Conservation (phyloP, 2,888 invertebrate genomes). For the Andricus curvator region DNA sequence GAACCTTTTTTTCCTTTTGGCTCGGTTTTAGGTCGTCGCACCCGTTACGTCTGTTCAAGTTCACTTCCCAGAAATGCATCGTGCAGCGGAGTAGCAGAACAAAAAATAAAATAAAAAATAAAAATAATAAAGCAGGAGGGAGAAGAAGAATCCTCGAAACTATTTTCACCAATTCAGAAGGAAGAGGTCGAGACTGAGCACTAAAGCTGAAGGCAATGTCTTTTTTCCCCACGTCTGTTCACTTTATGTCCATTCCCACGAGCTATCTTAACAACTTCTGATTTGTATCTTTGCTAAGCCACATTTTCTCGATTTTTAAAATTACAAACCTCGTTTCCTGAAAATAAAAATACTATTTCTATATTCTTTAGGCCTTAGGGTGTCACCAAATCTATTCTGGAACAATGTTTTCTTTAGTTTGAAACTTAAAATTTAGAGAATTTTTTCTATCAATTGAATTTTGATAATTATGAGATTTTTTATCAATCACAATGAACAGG, state of each 20-base stretch:
- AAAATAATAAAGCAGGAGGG: constrained; percentile 19
- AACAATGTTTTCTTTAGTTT: too few species aligned
- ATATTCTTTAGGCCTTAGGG: too few species aligned
- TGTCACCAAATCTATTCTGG: too few species aligned
- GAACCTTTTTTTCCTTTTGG: constrained; percentile 34
- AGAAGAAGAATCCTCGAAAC: constrained; percentile 29
- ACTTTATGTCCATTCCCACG: constrained; percentile 16
- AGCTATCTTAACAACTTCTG: constrained; percentile 25
- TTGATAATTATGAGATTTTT: too few species aligned
- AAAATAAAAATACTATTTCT: too few species aligned
- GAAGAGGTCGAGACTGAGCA: constrained; percentile 1
- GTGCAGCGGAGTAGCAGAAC: constrained; percentile 40
- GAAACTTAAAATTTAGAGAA: neutral
- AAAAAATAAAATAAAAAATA: constrained; percentile 20
- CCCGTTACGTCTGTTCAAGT: constrained; percentile 51
- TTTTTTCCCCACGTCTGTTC: neutral
- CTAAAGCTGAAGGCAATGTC: too few species aligned
- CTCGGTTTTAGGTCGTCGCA: constrained; percentile 51
- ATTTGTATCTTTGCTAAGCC: too few species aligned
- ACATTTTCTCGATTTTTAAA: too few species aligned
- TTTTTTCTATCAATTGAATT: too few species aligned
- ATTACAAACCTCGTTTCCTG: too few species aligned
- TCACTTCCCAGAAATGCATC: constrained; percentile 50
- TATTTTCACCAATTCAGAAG: constrained; percentile 29
- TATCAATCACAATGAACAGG: too few species aligned